A percentile compares a stretch with the other conserved stretches of the same genome.
These are phyloP conservation scores for Oreochromis grahami DNA, from an alignment of 2,797 vertebrate species.

Conservation along the genomic window DNA sequence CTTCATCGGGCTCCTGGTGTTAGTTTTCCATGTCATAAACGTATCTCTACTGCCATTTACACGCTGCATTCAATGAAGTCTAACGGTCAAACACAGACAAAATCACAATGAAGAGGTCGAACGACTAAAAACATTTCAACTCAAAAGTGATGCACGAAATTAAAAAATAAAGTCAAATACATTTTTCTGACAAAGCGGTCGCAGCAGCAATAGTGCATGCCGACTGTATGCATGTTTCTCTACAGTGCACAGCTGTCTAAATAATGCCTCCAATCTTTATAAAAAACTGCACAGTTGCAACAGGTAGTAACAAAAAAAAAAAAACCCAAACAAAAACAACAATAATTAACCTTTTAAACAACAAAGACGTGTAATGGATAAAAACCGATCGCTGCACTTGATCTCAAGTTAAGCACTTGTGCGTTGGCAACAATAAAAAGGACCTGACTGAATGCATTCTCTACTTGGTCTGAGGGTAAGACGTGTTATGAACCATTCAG, in stretches of 20 bases:
- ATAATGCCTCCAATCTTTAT: background rate
- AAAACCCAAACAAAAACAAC: background rate
- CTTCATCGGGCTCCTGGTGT: accelerated
- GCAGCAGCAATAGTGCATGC: background rate
- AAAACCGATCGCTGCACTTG: background rate
- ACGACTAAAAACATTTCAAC: background rate
- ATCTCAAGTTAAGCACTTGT: background rate
- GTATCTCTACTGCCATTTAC: background rate
- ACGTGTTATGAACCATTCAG: background rate
- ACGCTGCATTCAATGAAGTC: background rate
- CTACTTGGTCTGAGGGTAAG: background rate
- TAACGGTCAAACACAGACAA: accelerated
- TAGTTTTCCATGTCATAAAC: background rate
- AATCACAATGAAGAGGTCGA: background rate
- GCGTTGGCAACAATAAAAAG: background rate
- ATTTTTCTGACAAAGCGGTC: background rate
- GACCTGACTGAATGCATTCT: background rate
- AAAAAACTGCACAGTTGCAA: background rate
- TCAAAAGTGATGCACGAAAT: background rate
- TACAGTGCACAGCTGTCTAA: background rate
- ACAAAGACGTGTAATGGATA: background rate
- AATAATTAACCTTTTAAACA: background rate
- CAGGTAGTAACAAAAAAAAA: accelerated
- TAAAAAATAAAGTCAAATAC: background rate
- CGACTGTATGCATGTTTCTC: background rate